Percentiles rank a stretch among this genome's conserved stretches.
Evolutionary conservation across 2,888 invertebrate species (phyloP).

Genomic region (Sepiola atlantica): DNA sequence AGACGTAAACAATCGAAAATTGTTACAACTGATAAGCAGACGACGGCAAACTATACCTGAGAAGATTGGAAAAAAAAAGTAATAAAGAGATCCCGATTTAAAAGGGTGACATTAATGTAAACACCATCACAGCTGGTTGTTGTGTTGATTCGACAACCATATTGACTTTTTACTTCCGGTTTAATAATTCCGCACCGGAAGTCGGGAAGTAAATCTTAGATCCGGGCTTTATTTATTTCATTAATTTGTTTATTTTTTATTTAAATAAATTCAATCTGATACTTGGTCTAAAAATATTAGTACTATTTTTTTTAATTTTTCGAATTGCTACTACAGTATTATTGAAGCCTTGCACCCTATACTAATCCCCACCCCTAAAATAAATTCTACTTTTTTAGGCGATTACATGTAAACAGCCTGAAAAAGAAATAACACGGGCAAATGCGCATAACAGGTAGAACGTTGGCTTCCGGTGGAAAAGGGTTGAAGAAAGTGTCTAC

Average conservation of each 20-base stretch:
- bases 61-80: background rate
- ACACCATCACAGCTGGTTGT: conserved; percentile 16
- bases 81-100: background rate
- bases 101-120: background rate
- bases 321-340: too few relatives aligned
- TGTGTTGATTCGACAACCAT: conserved; percentile 10
- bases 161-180: conserved; percentile 1
- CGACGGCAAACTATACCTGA: background rate
- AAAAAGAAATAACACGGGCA: too few relatives aligned
- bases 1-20: background rate
- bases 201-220: background rate
- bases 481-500: too few relatives aligned
- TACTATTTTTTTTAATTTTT: too few relatives aligned
- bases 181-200: background rate
- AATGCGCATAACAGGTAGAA: too few relatives aligned
- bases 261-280: background rate
- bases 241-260: background rate
- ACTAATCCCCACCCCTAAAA: too few relatives aligned
- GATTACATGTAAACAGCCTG: too few relatives aligned
- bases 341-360: too few relatives aligned
- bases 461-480: too few relatives aligned
- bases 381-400: too few relatives aligned
- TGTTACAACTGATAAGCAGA: background rate
- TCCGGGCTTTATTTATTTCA: background rate
- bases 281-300: too few relatives aligned